phyloP scores from a whole-genome alignment of 2,113 vertebrate species.

The Periophthalmodon schlosseri region DNA sequence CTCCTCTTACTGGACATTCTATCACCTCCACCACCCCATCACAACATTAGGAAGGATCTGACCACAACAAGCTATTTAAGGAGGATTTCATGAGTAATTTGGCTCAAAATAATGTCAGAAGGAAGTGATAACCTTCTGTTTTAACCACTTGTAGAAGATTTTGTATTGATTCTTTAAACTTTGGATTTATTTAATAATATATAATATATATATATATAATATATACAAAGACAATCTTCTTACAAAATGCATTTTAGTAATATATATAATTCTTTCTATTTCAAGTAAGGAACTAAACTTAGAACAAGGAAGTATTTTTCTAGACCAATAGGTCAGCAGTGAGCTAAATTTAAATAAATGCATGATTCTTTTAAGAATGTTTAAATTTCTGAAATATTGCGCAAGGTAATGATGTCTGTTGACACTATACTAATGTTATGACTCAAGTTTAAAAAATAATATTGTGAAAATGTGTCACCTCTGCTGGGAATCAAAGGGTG shows the following conservation, averaged over 20 bases:
- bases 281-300: background rate
- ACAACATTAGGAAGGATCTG: slow-evolving; percentile 36
- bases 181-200: too few relatives aligned
- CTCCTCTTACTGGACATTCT: background rate
- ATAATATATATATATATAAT: background rate
- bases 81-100: slow-evolving; percentile 16
- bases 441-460: background rate
- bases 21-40: slow-evolving; percentile 2
- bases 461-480: background rate
- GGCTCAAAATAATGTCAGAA: slow-evolving; percentile 48
- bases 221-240: background rate
- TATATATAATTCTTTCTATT: background rate
- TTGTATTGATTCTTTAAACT: background rate
- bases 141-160: background rate
- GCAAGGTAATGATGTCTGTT: background rate
- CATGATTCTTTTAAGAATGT: background rate
- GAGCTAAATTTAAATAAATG: background rate
- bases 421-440: background rate
- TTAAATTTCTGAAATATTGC: background rate
- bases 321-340: background rate
- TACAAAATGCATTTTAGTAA: background rate
- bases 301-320: slow-evolving; percentile 1
- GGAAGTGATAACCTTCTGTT: slow-evolving; percentile 52
- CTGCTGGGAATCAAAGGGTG: slow-evolving; percentile 8
- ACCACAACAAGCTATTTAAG: slow-evolving; percentile 42